Base-by-base conservation (phyloP, 2,888 invertebrate genomes). In the Camponotus fellah region DNA sequence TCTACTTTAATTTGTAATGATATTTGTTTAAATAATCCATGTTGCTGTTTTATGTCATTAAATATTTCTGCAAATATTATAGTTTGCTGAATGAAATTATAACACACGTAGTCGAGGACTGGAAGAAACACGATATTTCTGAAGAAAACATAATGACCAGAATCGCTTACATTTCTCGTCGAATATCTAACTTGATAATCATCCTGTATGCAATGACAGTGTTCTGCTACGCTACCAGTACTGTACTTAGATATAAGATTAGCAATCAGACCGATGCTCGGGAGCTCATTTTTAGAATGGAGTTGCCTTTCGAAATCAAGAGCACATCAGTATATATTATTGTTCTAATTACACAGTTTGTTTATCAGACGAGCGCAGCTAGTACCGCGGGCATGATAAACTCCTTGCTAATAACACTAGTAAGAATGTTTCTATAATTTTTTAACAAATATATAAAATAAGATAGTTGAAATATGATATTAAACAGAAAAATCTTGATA, bases 261-360 rank as follows among this genome's bases (percentile, higher is more conserved):
- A 46, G 43, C n/a, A 40, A 46, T 43, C 40, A 68, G 21, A 17
- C 26, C 10, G 32, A 53, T 17, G 6, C 60, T 0, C 74, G 84
- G 37, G 53, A 60, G 12, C 71, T 85, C 10, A 12, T 84, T 21
- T 26, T 87, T 10, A 87, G 84, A n/a, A 82, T 87, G 84, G 82
- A 87, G 21, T 56, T 87, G 12, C 87, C 87, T 0, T 85, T 87
- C 10, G 68, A 68, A 0, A 82, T 62, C 9, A 60, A 60, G 12
- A 53, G 17, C 3, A 65, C 82, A 12, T 85, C 80, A 0, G 37
- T 72, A 26, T 77, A 87, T 17, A 79, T 85, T 46, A 26, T 71
- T 17, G 40, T 86, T 21, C n/a, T 84, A 26, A 10, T 62, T 10
- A 40, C 17, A 9, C 86, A 88, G 21, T 80, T 75, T 32, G 9